Evolutionary conservation across 2,888 invertebrate genomes (phyloP).

Genomic region (Ashinkailepas kermadecensis): DNA sequence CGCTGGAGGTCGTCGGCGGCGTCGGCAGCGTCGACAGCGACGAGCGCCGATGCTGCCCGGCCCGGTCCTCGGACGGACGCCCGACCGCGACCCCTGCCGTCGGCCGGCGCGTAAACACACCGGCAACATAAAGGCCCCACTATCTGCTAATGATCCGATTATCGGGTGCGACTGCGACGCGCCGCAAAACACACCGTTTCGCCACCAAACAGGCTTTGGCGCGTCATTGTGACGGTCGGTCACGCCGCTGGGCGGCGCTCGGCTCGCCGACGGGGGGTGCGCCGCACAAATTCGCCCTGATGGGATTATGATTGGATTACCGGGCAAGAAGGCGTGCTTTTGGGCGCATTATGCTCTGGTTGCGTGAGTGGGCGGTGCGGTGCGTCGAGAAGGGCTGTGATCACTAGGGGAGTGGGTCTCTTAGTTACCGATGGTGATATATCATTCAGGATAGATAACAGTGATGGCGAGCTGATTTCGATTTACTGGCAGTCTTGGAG

Average conservation of each 20-base stretch:
- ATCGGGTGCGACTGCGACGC: not conserved
- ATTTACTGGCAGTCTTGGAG: too few relatives aligned
- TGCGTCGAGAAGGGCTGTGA: not conserved
- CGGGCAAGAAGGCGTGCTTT: not conserved
- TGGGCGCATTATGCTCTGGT: not conserved
- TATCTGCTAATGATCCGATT: slow-evolving; percentile 12
- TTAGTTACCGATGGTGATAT: too few relatives aligned
- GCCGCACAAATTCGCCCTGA: slow-evolving; percentile 4
- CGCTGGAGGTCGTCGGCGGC: not conserved
- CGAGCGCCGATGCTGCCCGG: not conserved
- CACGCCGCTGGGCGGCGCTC: not conserved
- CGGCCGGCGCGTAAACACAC: not conserved
- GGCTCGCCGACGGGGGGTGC: not conserved
- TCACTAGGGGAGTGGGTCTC: too few relatives aligned
- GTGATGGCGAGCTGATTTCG: too few relatives aligned
- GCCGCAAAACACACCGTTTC: slow-evolving; percentile 13
- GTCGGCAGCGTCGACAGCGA: not conserved
- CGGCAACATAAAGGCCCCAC: not conserved
- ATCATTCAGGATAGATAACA: too few relatives aligned
- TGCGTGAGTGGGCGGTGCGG: not conserved
- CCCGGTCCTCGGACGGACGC: not conserved
- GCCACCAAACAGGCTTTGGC: not conserved
- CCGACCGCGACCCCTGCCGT: not conserved
- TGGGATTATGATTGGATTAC: slow-evolving; percentile 20
- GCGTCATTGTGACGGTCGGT: too few relatives aligned